Evolutionary conservation across 2,113 vertebrate genomes (phyloP).

Genomic region (Onychorhynchus coronatus): DNA sequence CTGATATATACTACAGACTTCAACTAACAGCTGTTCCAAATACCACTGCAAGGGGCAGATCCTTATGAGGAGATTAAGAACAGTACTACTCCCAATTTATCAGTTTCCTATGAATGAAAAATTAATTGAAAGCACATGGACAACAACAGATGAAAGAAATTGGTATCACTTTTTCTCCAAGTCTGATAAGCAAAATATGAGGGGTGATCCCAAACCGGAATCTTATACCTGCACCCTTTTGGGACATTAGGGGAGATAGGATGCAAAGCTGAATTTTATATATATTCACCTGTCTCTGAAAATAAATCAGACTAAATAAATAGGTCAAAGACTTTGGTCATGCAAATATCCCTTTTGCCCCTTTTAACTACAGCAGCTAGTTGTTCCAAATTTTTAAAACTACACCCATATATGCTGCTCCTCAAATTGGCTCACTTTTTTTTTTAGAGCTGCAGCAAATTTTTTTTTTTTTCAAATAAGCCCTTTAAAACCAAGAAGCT

Average conservation of each 20-base stretch:
- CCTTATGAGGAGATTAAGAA: not conserved
- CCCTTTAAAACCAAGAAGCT: not conserved
- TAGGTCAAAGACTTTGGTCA: not conserved
- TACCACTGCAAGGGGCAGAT: not conserved
- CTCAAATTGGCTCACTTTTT: not conserved
- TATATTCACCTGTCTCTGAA: not conserved
- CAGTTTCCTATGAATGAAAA: conserved; percentile 26
- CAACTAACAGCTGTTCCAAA: not conserved
- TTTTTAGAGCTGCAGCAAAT: not conserved
- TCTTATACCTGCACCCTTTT: not conserved
- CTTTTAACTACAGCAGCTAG: not conserved
- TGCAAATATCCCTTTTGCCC: not conserved
- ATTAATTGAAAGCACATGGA: conserved; percentile 5
- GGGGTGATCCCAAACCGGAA: not conserved
- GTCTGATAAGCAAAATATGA: not conserved
- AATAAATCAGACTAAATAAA: not conserved
- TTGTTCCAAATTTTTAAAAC: not conserved
- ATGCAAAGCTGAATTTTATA: not conserved
- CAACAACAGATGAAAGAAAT: not conserved
- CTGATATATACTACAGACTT: not conserved
- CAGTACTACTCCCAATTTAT: not conserved
- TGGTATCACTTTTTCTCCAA: not conserved
- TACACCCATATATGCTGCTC: not conserved
- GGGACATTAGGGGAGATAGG: not conserved
- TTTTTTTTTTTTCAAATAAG: not conserved